Evolutionary conservation across 2,888 invertebrate genomes (phyloP).

Genomic region (Melinaea menophilus): DNA sequence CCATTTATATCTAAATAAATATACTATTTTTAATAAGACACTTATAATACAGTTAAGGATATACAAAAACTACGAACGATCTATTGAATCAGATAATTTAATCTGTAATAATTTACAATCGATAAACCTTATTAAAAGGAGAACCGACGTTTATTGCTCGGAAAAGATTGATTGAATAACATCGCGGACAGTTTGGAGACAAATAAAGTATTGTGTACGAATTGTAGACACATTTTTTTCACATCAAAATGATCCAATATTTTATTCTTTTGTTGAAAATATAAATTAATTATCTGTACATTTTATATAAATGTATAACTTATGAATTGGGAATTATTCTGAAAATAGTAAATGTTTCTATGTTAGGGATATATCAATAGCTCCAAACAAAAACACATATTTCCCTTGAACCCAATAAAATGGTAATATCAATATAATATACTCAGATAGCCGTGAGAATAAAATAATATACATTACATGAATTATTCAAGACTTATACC

Average conservation of each 20-base stretch:
- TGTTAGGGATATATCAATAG: too few species aligned
- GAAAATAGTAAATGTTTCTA: too few species aligned
- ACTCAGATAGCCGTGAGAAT: constrained; percentile 40
- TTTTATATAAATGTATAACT: too few species aligned
- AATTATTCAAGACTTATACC: neutral
- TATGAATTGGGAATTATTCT: too few species aligned
- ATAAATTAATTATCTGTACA: too few species aligned
- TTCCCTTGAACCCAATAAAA: constrained; percentile 35
- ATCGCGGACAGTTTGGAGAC: constrained; percentile 20
- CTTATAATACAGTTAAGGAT: too few species aligned
- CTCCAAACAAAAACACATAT: neutral
- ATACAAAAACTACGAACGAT: neutral
- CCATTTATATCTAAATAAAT: too few species aligned
- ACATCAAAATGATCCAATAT: too few species aligned
- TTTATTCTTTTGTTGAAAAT: too few species aligned
- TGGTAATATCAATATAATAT: constrained; percentile 41
- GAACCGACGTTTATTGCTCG: constrained; percentile 30
- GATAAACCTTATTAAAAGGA: constrained; percentile 18
- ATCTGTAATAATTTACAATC: constrained; percentile 22
- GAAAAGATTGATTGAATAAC: constrained; percentile 31
- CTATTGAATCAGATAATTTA: constrained; percentile 6
- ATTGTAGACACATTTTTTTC: too few species aligned
- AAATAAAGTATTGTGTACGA: neutral
- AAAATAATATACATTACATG: constrained; percentile 33
- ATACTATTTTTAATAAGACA: too few species aligned